Evolutionary conservation across 2,113 vertebrate genomes (phyloP).

Genomic region (Urocolius indicus): DNA sequence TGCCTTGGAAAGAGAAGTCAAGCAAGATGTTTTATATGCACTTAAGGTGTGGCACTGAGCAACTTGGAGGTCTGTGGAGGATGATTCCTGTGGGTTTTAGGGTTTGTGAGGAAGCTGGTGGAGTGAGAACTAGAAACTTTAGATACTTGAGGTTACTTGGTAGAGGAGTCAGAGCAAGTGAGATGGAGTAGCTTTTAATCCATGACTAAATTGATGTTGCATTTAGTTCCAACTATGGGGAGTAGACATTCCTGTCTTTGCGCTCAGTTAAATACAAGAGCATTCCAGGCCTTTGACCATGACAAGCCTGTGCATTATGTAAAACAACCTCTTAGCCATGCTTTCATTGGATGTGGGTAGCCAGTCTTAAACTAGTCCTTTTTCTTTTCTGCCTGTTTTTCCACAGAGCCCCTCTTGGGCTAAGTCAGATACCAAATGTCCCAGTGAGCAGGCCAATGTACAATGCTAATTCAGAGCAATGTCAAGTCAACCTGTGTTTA

Average conservation of each 20-base stretch:
- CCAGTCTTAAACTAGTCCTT: background rate
- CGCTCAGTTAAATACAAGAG: background rate
- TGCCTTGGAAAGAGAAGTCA: background rate
- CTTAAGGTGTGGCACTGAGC: background rate
- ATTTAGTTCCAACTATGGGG: background rate
- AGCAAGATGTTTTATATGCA: background rate
- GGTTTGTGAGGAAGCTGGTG: background rate
- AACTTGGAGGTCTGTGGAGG: background rate
- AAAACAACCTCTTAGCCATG: background rate
- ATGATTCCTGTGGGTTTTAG: background rate
- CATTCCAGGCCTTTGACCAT: background rate
- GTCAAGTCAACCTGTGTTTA: background rate
- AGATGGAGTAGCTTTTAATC: background rate
- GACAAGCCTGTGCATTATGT: background rate
- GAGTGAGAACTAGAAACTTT: background rate
- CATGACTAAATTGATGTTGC: background rate
- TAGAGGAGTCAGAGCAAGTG: background rate
- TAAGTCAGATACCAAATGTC: background rate
- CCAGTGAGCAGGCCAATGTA: background rate
- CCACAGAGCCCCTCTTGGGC: background rate
- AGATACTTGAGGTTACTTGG: background rate
- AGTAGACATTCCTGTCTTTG: background rate
- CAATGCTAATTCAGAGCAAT: background rate
- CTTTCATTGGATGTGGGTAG: background rate
- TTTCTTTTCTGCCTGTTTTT: background rate